phyloP scores from a whole-genome alignment of 2,797 vertebrate species.

The Anolis apletophallus region DNA sequence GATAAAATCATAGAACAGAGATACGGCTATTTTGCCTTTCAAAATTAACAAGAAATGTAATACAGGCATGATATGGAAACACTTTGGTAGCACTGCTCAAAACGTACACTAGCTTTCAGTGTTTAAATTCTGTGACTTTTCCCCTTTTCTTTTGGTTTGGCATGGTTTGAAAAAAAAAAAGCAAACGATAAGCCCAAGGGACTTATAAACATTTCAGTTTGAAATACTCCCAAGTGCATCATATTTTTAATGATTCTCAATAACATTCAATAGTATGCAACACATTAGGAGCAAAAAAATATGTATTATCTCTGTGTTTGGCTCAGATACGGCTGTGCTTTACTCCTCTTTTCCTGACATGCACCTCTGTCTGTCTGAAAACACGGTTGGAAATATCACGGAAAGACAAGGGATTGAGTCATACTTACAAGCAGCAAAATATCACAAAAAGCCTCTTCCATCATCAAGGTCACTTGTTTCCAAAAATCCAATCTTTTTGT shows the following conservation, averaged over 20 bases:
- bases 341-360: slow-evolving; percentile 82
- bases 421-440: slow-evolving; percentile 98
- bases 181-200: slow-evolving; percentile 48
- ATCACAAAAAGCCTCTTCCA: slow-evolving; percentile 93
- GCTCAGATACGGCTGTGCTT: slow-evolving; percentile 75
- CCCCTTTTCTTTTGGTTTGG: no score
- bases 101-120: slow-evolving; percentile 74
- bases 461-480: slow-evolving; percentile 93
- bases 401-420: slow-evolving; percentile 85
- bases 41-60: slow-evolving; percentile 73
- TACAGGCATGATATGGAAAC: slow-evolving; percentile 69
- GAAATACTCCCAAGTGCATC: slow-evolving; percentile 57
- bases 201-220: slow-evolving; percentile 56
- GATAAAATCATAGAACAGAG: slow-evolving; percentile 70
- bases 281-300: slow-evolving; percentile 76
- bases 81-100: slow-evolving; percentile 70
- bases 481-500: slow-evolving; percentile 97
- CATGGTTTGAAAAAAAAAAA: slow-evolving; percentile 8
- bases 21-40: slow-evolving; percentile 74
- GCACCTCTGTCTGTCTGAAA: slow-evolving; percentile 83
- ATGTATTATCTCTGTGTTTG: slow-evolving; percentile 68
- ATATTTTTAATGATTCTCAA: slow-evolving; percentile 68
- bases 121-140: slow-evolving; percentile 56
- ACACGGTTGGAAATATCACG: slow-evolving; percentile 83
- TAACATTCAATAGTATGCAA: slow-evolving; percentile 72